Percentiles rank a stretch among this genome's conserved stretches.
Conservation (phyloP, 2,113 vertebrate species). For the Psophia crepitans region DNA sequence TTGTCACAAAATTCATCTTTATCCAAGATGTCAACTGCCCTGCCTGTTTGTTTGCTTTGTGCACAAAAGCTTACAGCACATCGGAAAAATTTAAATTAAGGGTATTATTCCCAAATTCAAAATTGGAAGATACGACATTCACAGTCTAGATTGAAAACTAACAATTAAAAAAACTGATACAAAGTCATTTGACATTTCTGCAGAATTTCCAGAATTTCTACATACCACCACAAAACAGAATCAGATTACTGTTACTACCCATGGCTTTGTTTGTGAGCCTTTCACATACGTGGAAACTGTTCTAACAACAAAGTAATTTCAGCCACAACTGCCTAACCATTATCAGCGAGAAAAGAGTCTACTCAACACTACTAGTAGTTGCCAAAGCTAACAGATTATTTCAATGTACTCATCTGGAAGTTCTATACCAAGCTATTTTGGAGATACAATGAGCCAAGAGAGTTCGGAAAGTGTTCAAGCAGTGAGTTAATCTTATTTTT, state of each 20-base stretch:
- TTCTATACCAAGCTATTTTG: neutral
- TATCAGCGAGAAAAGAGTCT: neutral
- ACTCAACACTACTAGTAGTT: neutral
- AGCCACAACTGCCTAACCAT: neutral
- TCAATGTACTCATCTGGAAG: slow-evolving; percentile 38
- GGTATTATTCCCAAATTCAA: neutral
- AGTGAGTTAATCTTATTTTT: slow-evolving; percentile 38
- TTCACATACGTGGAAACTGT: neutral
- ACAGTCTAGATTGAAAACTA: neutral
- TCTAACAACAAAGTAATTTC: slow-evolving; percentile 23
- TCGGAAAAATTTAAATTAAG: neutral
- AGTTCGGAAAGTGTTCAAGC: neutral
- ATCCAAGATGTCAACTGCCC: neutral
- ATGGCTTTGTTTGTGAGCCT: neutral
- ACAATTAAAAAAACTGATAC: neutral
- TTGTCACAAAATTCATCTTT: neutral
- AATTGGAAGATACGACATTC: neutral
- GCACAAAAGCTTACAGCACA: neutral
- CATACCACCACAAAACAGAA: neutral
- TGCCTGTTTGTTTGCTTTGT: neutral
- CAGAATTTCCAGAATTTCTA: neutral
- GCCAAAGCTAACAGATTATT: slow-evolving; percentile 45
- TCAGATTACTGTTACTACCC: neutral
- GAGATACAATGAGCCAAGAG: neutral
- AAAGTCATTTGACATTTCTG: neutral